Evolutionary conservation across 2,113 vertebrate species (phyloP).

Genomic region (Pelobates fuscus): DNA sequence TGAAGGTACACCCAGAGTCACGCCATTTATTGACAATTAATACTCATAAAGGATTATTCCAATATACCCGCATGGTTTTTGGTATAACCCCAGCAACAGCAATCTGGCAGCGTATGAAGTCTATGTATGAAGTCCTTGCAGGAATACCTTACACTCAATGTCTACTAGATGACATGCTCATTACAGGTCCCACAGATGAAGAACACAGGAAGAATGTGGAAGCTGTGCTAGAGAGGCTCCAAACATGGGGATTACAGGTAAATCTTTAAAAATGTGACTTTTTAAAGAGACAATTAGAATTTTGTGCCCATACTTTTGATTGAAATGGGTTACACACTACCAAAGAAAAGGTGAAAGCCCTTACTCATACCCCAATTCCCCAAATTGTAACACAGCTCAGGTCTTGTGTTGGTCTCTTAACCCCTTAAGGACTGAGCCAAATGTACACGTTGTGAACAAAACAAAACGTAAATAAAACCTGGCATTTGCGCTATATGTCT

Average conservation of each 20-base stretch:
- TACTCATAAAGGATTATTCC: background rate
- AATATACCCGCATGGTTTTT: conserved; percentile 6
- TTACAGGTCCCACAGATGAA: background rate
- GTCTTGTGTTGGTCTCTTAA: no score
- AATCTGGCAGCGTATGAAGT: background rate
- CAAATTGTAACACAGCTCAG: background rate
- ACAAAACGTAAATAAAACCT: no score
- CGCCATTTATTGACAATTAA: background rate
- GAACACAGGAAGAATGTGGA: background rate
- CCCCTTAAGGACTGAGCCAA: no score
- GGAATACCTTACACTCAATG: background rate
- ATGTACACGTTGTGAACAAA: no score
- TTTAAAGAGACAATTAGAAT: no score
- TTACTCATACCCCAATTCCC: background rate
- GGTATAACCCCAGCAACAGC: background rate
- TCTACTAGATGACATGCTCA: conserved; percentile 1
- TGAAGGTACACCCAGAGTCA: background rate
- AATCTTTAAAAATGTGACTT: background rate
- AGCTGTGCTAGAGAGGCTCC: background rate
- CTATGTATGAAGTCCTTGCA: background rate
- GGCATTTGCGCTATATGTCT: no score
- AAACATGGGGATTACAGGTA: background rate
- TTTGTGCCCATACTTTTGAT: no score
- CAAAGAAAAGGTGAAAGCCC: no score
- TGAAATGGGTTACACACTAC: no score